Base-by-base conservation (phyloP, 2,797 vertebrate genomes). In the Microchirus variegatus region DNA sequence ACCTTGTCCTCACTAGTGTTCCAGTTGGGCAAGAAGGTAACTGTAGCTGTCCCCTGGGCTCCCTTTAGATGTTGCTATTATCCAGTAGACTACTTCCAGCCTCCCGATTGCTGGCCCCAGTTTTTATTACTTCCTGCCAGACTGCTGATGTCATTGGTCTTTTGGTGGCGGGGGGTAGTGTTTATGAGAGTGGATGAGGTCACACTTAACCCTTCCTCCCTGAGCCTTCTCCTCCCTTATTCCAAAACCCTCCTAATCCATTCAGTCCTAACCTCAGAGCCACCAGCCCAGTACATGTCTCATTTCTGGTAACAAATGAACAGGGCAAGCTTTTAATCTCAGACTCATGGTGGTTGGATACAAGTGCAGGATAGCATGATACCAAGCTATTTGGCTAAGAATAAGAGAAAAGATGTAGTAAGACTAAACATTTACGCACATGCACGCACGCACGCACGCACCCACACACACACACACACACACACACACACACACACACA, bases 21-120 rank as follows among this genome's bases (percentile, higher is more conserved):
- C 86, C 98, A 99, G 72, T 84, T 99, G 74, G 98, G 98, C 53
- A 99, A 99, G 88, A 99, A 99, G 96, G 97, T 99, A 90, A 62
- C 62, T 67, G 2, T 46, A 36, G 46, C 35, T 14, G 47, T 75
- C 84, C 69, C 57, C n/a, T 1, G 31, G 65, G 78, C 54, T 60
- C 31, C 26, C 37, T 67, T 67, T 56, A 76, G 41, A 67, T 52
- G 43, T 19, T 63, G 60, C 63, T 64, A 55, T 74, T 82, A 81
- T 59, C 59, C 59, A 72, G 46, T 59, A 59, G 61, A 73, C 55
- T 44, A 16, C 38, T 68, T 76, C 48, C 38, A 63, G 62, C 50
- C 69, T 83, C 51, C 67, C 74, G 42, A 44, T 81, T 81, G 71
- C 59, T 85, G 69, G 73, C 78, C 45, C 44, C 10, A 12, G 67